A percentile compares a stretch with the other conserved stretches of the same genome.
Conservation (phyloP, 2,888 invertebrate species). For the Molanna angustata region DNA sequence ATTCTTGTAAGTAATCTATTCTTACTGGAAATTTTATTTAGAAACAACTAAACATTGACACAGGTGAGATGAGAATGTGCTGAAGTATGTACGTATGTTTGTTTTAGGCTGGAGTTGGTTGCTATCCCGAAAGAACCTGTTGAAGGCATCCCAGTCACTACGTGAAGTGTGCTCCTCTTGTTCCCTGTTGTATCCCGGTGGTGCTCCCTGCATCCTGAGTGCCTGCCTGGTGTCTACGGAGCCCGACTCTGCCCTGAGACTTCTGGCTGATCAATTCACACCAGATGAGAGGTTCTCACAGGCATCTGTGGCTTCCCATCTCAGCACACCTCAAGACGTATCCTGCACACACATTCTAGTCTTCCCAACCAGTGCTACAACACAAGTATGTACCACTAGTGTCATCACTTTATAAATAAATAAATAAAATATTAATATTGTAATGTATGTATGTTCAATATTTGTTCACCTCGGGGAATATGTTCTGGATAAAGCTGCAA, state of each 20-base stretch:
- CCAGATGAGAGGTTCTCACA: conserved; percentile 92
- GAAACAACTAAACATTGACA: too few relatives aligned
- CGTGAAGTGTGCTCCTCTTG: conserved; percentile 92
- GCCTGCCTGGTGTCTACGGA: conserved; percentile 98
- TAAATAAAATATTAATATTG: too few relatives aligned
- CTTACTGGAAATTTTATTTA: too few relatives aligned
- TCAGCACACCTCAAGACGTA: conserved; percentile 95
- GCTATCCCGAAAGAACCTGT: conserved; percentile 85
- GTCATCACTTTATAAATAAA: too few relatives aligned
- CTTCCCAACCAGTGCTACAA: conserved; percentile 95
- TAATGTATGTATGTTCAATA: too few relatives aligned
- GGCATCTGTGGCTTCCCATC: conserved; percentile 81
- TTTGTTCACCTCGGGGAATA: too few relatives aligned
- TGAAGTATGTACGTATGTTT: too few relatives aligned
- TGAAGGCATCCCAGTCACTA: conserved; percentile 81
- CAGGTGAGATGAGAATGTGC: too few relatives aligned
- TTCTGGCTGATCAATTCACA: conserved; percentile 94
- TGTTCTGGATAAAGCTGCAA: too few relatives aligned
- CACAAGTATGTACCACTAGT: too few relatives aligned
- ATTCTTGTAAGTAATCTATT: too few relatives aligned
- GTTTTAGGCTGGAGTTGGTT: conserved; percentile 85
- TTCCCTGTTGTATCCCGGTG: conserved; percentile 73
- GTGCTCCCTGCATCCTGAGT: conserved; percentile 89
- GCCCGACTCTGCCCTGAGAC: conserved; percentile 80
- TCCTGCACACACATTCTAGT: conserved; percentile 97